Conservation (phyloP, 2,888 invertebrate species). For the Pheosia tremula region DNA sequence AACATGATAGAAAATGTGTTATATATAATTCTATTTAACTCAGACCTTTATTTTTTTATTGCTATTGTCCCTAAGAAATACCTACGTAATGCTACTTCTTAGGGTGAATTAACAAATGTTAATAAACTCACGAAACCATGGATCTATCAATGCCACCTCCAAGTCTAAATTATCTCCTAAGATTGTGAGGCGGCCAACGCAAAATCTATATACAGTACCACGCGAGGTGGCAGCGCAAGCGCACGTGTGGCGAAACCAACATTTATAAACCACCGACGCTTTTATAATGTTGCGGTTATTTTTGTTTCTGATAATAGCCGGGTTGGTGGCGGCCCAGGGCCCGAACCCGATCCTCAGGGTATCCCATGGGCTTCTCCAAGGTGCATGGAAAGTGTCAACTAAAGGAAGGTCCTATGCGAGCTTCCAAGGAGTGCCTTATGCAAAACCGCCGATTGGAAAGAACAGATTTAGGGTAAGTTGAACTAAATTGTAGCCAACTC, state of each 20-base stretch:
- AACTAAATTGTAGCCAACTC: neutral
- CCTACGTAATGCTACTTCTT: too few species aligned
- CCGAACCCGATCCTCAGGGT: slow-evolving; percentile 65
- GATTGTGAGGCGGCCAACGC: neutral
- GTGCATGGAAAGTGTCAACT: slow-evolving; percentile 68
- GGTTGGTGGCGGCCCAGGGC: slow-evolving; percentile 45
- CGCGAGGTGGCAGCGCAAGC: slow-evolving; percentile 10
- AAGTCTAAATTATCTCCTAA: too few species aligned
- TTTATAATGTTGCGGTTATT: slow-evolving; percentile 51
- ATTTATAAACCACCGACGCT: slow-evolving; percentile 15
- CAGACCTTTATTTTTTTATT: too few species aligned
- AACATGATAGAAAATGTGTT: too few species aligned
- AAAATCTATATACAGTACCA: slow-evolving; percentile 3
- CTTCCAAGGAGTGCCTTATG: slow-evolving; percentile 88
- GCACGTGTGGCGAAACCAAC: slow-evolving; percentile 13
- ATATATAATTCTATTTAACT: too few species aligned
- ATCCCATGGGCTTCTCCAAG: slow-evolving; percentile 63
- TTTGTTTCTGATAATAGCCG: slow-evolving; percentile 40
- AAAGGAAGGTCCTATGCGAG: slow-evolving; percentile 79
- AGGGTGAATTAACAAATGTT: too few species aligned
- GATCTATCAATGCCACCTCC: too few species aligned
- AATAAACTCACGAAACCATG: too few species aligned
- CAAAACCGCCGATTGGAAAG: slow-evolving; percentile 86
- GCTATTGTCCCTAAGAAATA: too few species aligned
- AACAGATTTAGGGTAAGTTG: slow-evolving; percentile 83